These are phyloP conservation scores for Ips nitidus DNA, from an alignment of 1,140 invertebrate genomes.

Conservation along the genomic window DNA sequence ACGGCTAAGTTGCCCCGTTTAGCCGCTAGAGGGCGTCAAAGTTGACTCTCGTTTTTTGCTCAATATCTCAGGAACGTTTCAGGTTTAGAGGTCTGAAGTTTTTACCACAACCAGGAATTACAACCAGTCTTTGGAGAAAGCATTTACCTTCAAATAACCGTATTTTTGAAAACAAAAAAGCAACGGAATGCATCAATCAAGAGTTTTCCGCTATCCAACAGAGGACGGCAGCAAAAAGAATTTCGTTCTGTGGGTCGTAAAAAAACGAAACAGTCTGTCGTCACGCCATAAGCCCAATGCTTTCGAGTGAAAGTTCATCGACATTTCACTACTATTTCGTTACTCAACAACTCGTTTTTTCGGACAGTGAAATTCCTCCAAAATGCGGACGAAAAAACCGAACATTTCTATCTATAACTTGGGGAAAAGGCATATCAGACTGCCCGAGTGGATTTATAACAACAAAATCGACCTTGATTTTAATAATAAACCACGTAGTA, in stretches of 20 bases:
- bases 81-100: no score
- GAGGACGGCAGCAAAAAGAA: neutral
- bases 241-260: neutral
- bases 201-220: neutral
- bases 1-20: no score
- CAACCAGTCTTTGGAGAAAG: no score
- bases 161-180: no score
- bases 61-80: no score
- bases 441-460: neutral
- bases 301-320: neutral
- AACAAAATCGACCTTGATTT: conserved; percentile 11
- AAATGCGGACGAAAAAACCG: neutral
- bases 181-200: no score
- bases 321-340: neutral
- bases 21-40: no score
- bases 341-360: neutral
- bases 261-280: neutral
- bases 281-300: neutral
- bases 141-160: no score
- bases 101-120: no score
- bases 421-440: neutral
- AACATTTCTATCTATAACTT: neutral
- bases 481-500: conserved; percentile 11
- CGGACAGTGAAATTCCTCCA: neutral
- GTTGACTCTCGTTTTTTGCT: no score